Conservation (phyloP, 1,140 invertebrate genomes). For the Chymomyza costata region DNA sequence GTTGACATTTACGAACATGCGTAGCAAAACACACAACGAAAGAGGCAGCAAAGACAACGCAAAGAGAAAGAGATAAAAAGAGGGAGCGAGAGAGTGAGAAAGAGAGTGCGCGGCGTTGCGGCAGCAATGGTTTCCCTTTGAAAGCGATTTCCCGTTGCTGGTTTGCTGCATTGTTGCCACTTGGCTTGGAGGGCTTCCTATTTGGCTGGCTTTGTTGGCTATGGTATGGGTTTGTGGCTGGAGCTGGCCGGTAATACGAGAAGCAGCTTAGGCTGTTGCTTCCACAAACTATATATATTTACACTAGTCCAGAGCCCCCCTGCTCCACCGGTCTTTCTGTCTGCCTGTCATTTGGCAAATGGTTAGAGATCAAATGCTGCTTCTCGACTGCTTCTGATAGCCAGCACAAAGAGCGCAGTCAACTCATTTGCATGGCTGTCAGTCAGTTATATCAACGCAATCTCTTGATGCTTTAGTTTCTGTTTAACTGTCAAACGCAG, state of each 20-base stretch:
- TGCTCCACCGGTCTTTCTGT: neutral
- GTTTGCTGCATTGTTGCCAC: constrained; percentile 10
- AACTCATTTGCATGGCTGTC: constrained; percentile 25
- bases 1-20: constrained; percentile 18
- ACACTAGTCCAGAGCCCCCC: neutral
- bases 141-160: no score
- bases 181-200: constrained; percentile 18
- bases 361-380: constrained; percentile 29
- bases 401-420: constrained; percentile 33
- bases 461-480: constrained; percentile 23
- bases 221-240: constrained; percentile 8
- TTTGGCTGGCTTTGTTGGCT: constrained; percentile 18
- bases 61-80: no score
- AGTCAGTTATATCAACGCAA: neutral
- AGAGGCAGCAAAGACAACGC: no score
- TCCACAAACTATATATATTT: neutral
- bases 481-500: constrained; percentile 25
- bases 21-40: constrained; percentile 49
- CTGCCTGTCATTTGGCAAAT: constrained; percentile 27
- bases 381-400: constrained; percentile 15
- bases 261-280: constrained; percentile 35
- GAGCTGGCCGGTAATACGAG: constrained; percentile 43
- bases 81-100: no score
- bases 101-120: constrained; percentile 18
- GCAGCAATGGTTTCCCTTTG: constrained; percentile 37